Base-by-base conservation (phyloP, 2,888 invertebrate species). In the Auanema freiburgensis region DNA sequence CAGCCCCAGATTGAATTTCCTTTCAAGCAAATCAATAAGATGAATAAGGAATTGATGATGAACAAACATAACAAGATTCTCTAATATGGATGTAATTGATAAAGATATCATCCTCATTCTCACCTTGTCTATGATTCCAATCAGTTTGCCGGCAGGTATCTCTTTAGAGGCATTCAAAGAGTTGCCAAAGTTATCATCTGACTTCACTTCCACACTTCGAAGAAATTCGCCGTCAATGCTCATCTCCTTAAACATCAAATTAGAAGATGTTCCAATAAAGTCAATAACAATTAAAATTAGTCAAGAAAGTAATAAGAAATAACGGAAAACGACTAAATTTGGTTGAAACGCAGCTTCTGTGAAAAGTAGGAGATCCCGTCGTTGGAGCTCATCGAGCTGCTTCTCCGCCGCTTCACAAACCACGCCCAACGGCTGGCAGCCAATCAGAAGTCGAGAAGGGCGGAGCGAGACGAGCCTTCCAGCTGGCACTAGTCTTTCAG, bases 161-260 rank as follows among this genome's bases (percentile, higher is more conserved):
- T 65, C 50, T 1, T 46, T 56, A 25, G 69, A 63, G 5, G 77
- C 72, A 53, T 66, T 67, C 16, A 79, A 57, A 12, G 63, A 59
- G 25, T 70, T 70, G 3, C 66, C 66, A 42, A 58, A 61, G 11
- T 58, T n/a, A 1, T 68, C 66, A 52, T 71, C 71, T 52, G 67
- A 56, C 44, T 66, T 69, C 44, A 80, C 76, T 60, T 80, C 77
- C 58, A 79, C 77, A 46, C 72, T 67, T 23, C 72, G 72, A 41
- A 80, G 71, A 59, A 80, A 78, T 14, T 77, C 77, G 24, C 70
- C 74, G 69, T 80, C 75, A 50, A 80, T 71, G 69, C 79, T 79
- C 80, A 80, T 80, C 33, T 33, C 33, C 33, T 33, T 33, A 33
- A 33, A 33, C 3, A 5, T 3, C 3, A 33, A 5, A 8, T 33